Base-by-base conservation (phyloP, 92 coral and sea anemone species). In the Actinostola sp. region DNA sequence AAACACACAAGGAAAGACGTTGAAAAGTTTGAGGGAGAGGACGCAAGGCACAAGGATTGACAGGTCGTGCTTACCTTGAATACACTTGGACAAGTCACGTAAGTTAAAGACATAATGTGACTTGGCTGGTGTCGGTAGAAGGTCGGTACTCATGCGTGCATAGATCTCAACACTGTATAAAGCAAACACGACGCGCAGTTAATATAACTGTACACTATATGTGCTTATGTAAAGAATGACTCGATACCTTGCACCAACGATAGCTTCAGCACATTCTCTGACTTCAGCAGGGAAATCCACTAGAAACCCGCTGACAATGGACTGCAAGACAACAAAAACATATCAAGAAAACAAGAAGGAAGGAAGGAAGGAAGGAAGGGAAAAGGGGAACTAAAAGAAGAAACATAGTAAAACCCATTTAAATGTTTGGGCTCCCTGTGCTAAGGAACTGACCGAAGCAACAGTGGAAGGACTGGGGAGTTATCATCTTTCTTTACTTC, bases 81-180 rank as follows among this genome's bases (percentile, higher is more conserved):
- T 79, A 70, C 98, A 94, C 46, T 94, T 94, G 73, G 98, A 94
- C 59, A 94, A 89, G 75, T 94, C 98, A 44, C 98, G 82, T 30
- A 94, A 70, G 89, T 94, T 94, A 73, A 94, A 94, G 51, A 94
- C 96, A 50, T 94, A 94, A 49, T 94, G 98, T 2, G 98, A 94
- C 83, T 94, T 94, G 71, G 98, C 98, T 1, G 98, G 98, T 25
- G 98, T 94, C 2, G 98, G 98, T 13, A 94, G 89, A 38, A 94
- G 82, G 54, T 94, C 98, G 45, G 98, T 94, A 59, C 97, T 91
- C 98, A 94, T 94, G 8, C 98, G 93, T 13, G 74, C 82, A 78
- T 94, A 94, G 75, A 94, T 94, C 81, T 94, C 98, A 46, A 94
- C 98, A 71, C 98, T 94, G 36, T 27, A 38, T 27, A n/a, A 54